A percentile compares a stretch with the other conserved stretches of the same genome.
These are phyloP conservation scores for Garrulus glandarius DNA, from an alignment of 2,797 vertebrate species.

Conservation along the genomic window DNA sequence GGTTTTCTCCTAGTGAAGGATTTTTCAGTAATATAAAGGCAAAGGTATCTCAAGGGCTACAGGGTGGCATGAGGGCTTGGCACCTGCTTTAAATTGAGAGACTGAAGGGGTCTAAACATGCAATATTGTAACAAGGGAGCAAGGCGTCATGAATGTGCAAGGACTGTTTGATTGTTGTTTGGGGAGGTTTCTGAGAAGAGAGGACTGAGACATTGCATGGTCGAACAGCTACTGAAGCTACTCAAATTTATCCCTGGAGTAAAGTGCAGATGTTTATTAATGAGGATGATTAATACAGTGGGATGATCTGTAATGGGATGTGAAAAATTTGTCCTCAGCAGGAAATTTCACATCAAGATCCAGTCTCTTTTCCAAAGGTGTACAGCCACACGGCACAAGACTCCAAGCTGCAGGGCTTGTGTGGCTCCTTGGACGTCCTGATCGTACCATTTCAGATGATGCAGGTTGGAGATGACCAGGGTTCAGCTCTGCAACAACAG, in stretches of 20 bases:
- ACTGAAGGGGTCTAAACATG: neutral
- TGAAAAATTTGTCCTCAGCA: neutral
- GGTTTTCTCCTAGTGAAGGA: neutral
- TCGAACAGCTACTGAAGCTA: neutral
- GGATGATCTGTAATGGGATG: neutral
- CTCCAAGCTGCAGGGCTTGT: neutral
- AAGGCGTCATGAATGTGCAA: neutral
- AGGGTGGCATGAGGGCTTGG: neutral
- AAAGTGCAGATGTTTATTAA: neutral
- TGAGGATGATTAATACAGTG: neutral
- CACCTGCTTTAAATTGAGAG: neutral
- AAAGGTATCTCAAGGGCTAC: neutral
- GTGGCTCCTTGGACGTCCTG: neutral
- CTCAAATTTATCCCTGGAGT: neutral
- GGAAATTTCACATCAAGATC: neutral
- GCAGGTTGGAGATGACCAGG: neutral
- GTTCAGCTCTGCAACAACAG: neutral
- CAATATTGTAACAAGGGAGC: neutral
- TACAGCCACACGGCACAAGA: neutral
- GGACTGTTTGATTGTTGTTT: neutral
- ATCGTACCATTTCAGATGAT: neutral
- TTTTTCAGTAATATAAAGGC: neutral
- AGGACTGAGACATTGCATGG: neutral
- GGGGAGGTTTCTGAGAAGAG: neutral
- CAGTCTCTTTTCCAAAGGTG: slow-evolving; percentile 6